Percentiles rank a stretch among this genome's conserved stretches.
phyloP scores from a whole-genome alignment of 2,113 vertebrate species.

The Clupea harengus region DNA sequence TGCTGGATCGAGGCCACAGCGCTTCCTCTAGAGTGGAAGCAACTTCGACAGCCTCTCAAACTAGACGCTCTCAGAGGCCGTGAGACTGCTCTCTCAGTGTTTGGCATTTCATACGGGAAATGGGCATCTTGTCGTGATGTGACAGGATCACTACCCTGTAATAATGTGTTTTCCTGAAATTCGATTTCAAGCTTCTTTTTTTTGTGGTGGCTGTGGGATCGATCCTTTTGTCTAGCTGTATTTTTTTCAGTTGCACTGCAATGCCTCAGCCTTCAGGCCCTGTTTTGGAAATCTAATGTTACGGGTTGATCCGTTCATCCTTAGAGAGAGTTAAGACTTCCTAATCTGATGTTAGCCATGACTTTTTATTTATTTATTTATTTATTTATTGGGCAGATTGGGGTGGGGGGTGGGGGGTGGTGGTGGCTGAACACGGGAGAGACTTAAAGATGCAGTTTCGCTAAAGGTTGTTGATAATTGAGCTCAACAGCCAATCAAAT shows the following conservation, averaged over 20 bases:
- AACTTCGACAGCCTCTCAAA: background rate
- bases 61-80: background rate
- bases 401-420: background rate
- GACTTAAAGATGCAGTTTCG: no score
- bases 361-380: background rate
- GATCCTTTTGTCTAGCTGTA: constrained; percentile 3
- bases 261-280: background rate
- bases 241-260: constrained; percentile 14
- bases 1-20: background rate
- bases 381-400: background rate
- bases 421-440: background rate
- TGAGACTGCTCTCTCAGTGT: background rate
- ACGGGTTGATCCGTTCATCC: background rate
- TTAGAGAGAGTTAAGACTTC: background rate
- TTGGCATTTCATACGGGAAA: constrained; percentile 29
- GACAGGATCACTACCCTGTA: constrained; percentile 10
- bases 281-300: background rate
- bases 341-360: constrained; percentile 32
- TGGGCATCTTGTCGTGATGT: background rate
- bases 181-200: background rate
- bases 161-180: constrained; percentile 21
- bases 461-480: no score
- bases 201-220: constrained; percentile 3
- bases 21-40: background rate
- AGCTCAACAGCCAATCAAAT: no score